Evolutionary conservation across 2,797 vertebrate genomes (phyloP).

Genomic region (Aphelocoma californica): DNA sequence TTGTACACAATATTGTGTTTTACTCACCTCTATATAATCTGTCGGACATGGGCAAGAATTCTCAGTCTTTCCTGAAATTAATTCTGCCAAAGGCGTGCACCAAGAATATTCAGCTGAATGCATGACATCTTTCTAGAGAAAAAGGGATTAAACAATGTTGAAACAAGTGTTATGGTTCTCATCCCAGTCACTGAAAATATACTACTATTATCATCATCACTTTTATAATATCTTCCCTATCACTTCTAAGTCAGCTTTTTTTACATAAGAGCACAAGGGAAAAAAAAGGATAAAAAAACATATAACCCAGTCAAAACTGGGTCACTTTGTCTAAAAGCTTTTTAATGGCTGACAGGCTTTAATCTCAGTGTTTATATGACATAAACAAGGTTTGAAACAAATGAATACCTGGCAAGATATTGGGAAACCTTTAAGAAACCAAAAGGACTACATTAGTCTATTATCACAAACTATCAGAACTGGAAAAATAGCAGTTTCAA

Average conservation of each 20-base stretch:
- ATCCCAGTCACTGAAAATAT: neutral
- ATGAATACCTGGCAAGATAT: neutral
- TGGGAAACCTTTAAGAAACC: neutral
- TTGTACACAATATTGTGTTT: neutral
- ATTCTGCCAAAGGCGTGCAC: conserved; percentile 79
- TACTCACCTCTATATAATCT: conserved; percentile 80
- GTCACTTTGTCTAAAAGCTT: neutral
- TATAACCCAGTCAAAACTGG: neutral
- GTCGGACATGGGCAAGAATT: conserved; percentile 81
- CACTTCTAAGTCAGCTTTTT: neutral
- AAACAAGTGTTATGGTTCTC: neutral
- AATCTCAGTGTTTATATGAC: neutral
- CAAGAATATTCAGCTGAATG: conserved; percentile 74
- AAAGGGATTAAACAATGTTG: neutral
- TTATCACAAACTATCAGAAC: neutral
- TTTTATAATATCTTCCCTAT: neutral
- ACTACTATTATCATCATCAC: neutral
- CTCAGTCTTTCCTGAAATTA: conserved; percentile 82
- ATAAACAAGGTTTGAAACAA: neutral
- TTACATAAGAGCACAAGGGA: neutral
- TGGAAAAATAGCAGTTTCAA: neutral
- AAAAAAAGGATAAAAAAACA: neutral
- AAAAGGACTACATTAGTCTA: neutral
- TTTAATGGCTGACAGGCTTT: neutral
- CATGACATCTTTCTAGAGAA: conserved; percentile 73